Evolutionary conservation across 2,888 invertebrate species (phyloP).

Genomic region (Autographa pulchrina): DNA sequence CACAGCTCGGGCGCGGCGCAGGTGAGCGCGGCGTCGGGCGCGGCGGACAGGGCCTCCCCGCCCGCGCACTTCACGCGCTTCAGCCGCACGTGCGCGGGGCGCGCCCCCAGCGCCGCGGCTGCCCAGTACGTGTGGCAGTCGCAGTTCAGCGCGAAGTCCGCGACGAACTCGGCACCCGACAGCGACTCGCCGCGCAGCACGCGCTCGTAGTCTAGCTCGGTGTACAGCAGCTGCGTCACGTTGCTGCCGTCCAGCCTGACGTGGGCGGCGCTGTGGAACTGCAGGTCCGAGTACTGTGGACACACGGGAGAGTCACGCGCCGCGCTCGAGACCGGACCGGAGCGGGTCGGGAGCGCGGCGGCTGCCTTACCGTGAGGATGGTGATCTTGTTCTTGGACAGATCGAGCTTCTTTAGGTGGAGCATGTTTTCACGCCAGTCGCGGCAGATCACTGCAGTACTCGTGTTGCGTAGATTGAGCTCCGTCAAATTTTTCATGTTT

Average conservation of each 20-base stretch:
- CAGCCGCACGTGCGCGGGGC: constrained; percentile 16
- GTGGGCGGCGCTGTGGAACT: constrained; percentile 12
- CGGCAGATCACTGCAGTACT: constrained; percentile 35
- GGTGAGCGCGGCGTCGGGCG: constrained; percentile 3
- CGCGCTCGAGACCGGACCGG: background rate
- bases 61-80: background rate
- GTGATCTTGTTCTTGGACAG: constrained; percentile 38
- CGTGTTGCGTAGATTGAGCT: constrained; percentile 31
- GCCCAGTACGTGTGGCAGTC: constrained; percentile 53
- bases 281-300: constrained; percentile 44
- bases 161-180: constrained; percentile 9
- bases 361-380: constrained; percentile 32
- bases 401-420: constrained; percentile 27
- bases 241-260: constrained; percentile 26
- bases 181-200: background rate
- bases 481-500: constrained; percentile 13
- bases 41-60: background rate
- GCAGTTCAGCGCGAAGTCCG: constrained; percentile 32
- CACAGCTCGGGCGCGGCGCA: constrained; percentile 12
- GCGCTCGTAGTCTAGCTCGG: constrained; percentile 13
- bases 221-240: constrained; percentile 30
- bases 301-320: background rate
- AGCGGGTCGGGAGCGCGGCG: background rate
- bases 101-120: constrained; percentile 26
- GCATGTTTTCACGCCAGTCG: constrained; percentile 46